Percentiles rank a stretch among this genome's conserved stretches.
phyloP scores from a whole-genome alignment of 2,888 invertebrate species.

The Hydraecia micacea region DNA sequence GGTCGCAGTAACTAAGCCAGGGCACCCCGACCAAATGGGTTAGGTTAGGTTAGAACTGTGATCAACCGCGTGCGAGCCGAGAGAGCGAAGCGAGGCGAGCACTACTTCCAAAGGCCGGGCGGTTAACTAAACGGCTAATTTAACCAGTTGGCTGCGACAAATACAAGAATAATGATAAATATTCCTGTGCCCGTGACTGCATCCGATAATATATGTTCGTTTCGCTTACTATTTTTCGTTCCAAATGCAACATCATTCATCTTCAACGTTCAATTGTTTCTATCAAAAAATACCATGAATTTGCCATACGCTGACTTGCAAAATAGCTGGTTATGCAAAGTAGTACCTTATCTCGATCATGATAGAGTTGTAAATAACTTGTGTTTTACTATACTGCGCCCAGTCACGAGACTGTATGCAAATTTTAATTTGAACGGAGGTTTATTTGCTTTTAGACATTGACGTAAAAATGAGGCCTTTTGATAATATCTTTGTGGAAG shows the following conservation, averaged over 20 bases:
- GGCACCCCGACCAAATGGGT: no score
- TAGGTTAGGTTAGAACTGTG: no score
- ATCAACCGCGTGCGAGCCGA: no score
- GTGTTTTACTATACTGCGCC: conserved; percentile 27
- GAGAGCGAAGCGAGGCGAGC: no score
- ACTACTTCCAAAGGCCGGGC: no score
- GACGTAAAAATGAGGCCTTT: not conserved
- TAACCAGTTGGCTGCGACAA: no score
- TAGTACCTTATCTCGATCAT: conserved; percentile 4
- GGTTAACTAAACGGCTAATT: no score
- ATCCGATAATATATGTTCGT: no score
- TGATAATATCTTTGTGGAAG: conserved; percentile 20
- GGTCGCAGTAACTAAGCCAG: no score
- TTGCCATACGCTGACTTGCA: not conserved
- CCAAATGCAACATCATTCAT: not conserved
- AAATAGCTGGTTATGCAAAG: conserved; percentile 38
- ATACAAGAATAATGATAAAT: no score
- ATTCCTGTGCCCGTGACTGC: no score
- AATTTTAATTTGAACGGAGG: conserved; percentile 27
- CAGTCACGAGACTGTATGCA: conserved; percentile 41
- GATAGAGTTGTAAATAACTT: conserved; percentile 38
- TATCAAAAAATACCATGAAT: conserved; percentile 3
- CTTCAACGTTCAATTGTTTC: conserved; percentile 12
- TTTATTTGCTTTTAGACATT: conserved; percentile 34
- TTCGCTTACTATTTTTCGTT: no score